Percentiles rank a stretch among this genome's conserved stretches.
Conservation (phyloP, 2,797 vertebrate species). For the Gymnothorax reevesii region DNA sequence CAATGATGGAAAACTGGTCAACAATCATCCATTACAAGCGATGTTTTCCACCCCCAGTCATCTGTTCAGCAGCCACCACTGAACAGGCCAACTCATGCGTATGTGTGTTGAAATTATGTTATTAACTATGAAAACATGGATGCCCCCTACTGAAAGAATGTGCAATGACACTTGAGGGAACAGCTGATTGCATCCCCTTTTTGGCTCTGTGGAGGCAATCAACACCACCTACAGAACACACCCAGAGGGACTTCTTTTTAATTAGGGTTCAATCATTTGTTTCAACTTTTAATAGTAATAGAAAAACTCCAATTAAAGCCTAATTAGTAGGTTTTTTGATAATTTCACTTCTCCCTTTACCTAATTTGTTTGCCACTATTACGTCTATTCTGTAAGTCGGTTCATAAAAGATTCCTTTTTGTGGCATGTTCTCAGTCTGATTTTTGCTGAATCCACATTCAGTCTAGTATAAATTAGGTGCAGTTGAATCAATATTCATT, state of each 20-base stretch:
- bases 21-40: no score
- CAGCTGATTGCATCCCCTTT: neutral
- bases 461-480: neutral
- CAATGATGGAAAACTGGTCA: no score
- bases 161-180: neutral
- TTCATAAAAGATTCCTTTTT: neutral
- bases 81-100: no score
- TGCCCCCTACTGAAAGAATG: neutral
- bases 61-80: no score
- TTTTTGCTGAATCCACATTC: neutral
- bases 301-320: constrained; percentile 19
- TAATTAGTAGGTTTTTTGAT: constrained; percentile 26
- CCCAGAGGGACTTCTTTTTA: neutral
- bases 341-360: neutral
- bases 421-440: neutral
- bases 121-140: neutral
- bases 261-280: neutral
- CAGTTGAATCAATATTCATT: neutral
- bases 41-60: no score
- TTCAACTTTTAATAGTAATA: constrained; percentile 18
- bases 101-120: no score
- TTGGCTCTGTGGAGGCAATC: neutral
- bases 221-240: neutral
- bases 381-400: no score
- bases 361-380: constrained; percentile 18